Evolutionary conservation across 2,113 vertebrate species (phyloP), one percentile per base, ranked within the genome.

Genomic region (Salvelinus sp.): DNA sequence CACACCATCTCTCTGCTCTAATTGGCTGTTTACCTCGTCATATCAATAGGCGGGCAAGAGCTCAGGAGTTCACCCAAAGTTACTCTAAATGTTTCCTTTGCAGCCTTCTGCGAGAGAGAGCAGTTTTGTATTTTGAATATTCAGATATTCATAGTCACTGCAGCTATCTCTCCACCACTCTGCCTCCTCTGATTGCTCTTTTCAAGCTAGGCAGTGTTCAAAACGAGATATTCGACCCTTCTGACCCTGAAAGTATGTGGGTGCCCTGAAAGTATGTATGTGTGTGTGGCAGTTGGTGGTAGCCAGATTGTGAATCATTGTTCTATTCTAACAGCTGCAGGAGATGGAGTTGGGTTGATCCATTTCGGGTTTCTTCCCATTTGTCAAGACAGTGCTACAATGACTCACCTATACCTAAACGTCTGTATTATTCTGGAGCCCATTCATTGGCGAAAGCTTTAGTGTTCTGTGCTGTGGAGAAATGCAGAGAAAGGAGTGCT

Each of bases 281-380:
- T 4, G 57, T 3, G 25, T 62, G 18, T 44, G 38, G n/a, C 33
- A 47, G 38, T 20, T 22, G 68, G 38, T 12, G 7, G 7, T 13
- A 18, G 14, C 50, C 50, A 54, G 20, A 13, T 48, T 58, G 48
- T 58, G 33, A 20, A 28, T 81, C 62, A 78, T 70, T 27, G 58
- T 81, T 27, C 70, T 22, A 27, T 50, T 71, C 47, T 54, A 74
- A 58, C 71, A 76, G 76, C 62, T 47, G 67, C 47, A 23, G 27
- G 38, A 48, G 68, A 44, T 69, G 67, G 65, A 60, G 47, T 50
- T 2, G 68, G 70, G 12, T 38, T 69, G 44, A 81, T 79, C 44
- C 38, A 20, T 44, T 44, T 44, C 10, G 38, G 38, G 30, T 5
- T 18, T 10, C 23, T 65, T 47, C 23, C 50, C 27, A 71, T 74